Percentiles rank a stretch among this genome's conserved stretches.
phyloP scores from a whole-genome alignment of 1,140 invertebrate species.

The Pseudomyrmex dendroicus region DNA sequence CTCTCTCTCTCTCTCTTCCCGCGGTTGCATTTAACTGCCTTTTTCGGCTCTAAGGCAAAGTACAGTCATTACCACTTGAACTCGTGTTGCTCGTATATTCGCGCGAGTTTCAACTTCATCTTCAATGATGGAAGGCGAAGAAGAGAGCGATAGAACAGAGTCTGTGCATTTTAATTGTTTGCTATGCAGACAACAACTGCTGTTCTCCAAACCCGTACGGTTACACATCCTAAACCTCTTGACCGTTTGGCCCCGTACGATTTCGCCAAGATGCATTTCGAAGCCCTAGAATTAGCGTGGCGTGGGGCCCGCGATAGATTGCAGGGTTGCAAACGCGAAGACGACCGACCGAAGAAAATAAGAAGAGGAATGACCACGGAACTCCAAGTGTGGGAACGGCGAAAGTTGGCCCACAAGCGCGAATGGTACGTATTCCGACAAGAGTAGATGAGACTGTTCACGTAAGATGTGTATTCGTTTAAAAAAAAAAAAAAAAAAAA shows the following conservation, averaged over 20 bases:
- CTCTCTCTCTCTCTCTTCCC: constrained; percentile 55
- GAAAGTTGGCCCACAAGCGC: constrained; percentile 63
- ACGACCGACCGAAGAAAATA: constrained; percentile 60
- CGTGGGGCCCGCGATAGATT: constrained; percentile 79
- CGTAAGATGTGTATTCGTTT: neutral
- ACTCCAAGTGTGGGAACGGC: constrained; percentile 72
- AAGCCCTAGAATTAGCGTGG: constrained; percentile 81
- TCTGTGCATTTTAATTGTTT: constrained; percentile 71
- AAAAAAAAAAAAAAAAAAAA: too few species aligned
- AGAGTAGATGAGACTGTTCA: neutral
- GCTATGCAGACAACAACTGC: constrained; percentile 52
- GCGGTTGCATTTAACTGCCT: constrained; percentile 34
- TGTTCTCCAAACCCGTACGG: constrained; percentile 11
- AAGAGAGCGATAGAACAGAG: neutral
- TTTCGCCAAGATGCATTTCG: constrained; percentile 79
- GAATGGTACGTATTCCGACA: constrained; percentile 37
- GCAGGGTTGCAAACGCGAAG: constrained; percentile 76
- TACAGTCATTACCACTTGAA: constrained; percentile 67
- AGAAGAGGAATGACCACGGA: constrained; percentile 68
- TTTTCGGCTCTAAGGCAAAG: constrained; percentile 54
- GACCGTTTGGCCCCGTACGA: constrained; percentile 67
- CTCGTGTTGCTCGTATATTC: constrained; percentile 42
- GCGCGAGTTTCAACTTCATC: constrained; percentile 62
- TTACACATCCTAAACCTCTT: constrained; percentile 44
- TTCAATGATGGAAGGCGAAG: constrained; percentile 28